phyloP scores from a whole-genome alignment of 2,797 vertebrate genomes.

The Typhlichthys subterraneus region DNA sequence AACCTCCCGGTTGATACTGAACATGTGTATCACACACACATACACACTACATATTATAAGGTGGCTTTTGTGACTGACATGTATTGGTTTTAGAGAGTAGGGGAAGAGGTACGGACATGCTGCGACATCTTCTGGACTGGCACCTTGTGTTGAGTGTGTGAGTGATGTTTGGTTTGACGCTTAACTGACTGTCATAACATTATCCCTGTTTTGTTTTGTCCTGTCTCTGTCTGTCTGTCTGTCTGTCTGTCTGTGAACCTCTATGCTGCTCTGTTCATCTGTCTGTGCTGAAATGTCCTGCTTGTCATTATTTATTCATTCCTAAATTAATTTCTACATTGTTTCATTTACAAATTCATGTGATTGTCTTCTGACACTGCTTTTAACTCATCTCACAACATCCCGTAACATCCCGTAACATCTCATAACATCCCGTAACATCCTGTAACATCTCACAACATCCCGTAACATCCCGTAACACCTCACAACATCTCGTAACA shows the following conservation, averaged over 20 bases:
- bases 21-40: not conserved
- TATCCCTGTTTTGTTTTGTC: slow-evolving; percentile 82
- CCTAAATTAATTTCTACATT: slow-evolving; percentile 53
- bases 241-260: slow-evolving; percentile 46
- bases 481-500: not conserved
- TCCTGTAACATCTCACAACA: too few species aligned
- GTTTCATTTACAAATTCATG: slow-evolving; percentile 49
- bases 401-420: slow-evolving; percentile 52
- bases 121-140: slow-evolving; percentile 27
- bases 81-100: too few species aligned
- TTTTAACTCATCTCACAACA: slow-evolving; percentile 18
- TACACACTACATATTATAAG: too few species aligned
- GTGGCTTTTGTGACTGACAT: not conserved
- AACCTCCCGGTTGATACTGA: not conserved
- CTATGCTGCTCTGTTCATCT: slow-evolving; percentile 57
- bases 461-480: slow-evolving; percentile 44
- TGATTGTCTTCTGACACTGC: slow-evolving; percentile 42
- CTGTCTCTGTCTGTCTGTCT: slow-evolving; percentile 62
- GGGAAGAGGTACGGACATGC: too few species aligned
- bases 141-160: not conserved
- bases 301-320: slow-evolving; percentile 45
- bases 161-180: slow-evolving; percentile 53
- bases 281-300: slow-evolving; percentile 15
- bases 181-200: slow-evolving; percentile 79
- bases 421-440: slow-evolving; percentile 27